phyloP scores from a whole-genome alignment of 1,140 invertebrate species.

The Eubasilissa regina region DNA sequence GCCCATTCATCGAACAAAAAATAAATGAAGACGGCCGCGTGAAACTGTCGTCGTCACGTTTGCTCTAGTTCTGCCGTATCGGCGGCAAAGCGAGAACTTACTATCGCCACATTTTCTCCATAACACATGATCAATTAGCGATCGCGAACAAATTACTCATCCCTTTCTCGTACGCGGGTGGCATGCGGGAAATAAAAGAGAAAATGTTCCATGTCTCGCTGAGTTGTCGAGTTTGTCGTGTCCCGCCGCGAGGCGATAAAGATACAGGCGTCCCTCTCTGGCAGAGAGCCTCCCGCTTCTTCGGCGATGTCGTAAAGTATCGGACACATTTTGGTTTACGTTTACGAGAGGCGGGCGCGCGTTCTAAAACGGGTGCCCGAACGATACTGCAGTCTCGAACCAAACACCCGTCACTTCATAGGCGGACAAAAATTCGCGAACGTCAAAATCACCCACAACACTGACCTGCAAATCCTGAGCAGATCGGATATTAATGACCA shows the following conservation, averaged over 20 bases:
- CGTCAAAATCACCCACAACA: conserved; percentile 59
- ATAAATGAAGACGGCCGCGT: too few species aligned
- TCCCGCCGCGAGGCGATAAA: conserved; percentile 23
- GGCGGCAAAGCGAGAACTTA: background rate
- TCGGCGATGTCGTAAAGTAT: conserved; percentile 70
- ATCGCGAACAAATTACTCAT: conserved; percentile 63
- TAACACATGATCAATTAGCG: conserved; percentile 34
- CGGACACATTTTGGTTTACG: conserved; percentile 72
- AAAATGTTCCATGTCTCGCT: conserved; percentile 40
- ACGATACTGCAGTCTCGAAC: conserved; percentile 61
- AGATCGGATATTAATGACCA: conserved; percentile 22
- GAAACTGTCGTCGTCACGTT: background rate
- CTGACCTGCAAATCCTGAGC: conserved; percentile 19
- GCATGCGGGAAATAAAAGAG: conserved; percentile 57
- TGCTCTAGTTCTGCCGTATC: conserved; percentile 5
- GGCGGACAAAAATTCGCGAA: conserved; percentile 49
- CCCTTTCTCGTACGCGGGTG: conserved; percentile 68
- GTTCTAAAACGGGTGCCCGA: conserved; percentile 66
- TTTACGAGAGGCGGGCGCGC: conserved; percentile 53
- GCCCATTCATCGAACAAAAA: too few species aligned
- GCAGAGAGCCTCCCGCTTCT: conserved; percentile 66
- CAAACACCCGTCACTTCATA: conserved; percentile 55
- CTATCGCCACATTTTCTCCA: background rate
- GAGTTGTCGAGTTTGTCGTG: conserved; percentile 12
- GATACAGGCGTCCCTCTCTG: conserved; percentile 52